Percentiles rank a stretch among this genome's conserved stretches.
Conservation (phyloP, 2,113 vertebrate genomes). For the Dinomys branickii region DNA sequence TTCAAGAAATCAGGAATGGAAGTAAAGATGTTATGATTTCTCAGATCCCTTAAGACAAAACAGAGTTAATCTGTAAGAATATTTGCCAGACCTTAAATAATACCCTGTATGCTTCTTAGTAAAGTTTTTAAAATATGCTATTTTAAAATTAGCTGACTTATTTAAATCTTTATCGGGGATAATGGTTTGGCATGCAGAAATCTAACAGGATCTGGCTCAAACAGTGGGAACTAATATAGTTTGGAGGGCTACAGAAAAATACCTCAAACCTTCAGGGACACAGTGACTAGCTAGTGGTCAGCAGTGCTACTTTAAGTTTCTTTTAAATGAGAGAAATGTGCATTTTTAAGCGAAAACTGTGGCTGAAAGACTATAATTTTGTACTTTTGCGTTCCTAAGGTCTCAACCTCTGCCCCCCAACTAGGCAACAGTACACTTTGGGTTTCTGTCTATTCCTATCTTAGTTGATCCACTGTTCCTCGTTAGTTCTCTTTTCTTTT, state of each 20-base stretch:
- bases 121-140: neutral
- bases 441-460: neutral
- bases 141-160: slow-evolving; percentile 2
- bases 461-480: neutral
- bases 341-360: neutral
- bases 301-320: neutral
- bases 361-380: neutral
- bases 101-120: neutral
- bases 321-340: neutral
- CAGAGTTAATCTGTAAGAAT: neutral
- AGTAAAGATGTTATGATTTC: slow-evolving; percentile 25
- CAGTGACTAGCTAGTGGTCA: neutral
- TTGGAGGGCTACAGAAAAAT: neutral
- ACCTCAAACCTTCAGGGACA: neutral
- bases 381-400: neutral
- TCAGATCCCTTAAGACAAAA: neutral
- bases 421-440: neutral
- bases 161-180: slow-evolving; percentile 14
- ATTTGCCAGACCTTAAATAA: neutral
- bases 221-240: slow-evolving; percentile 43
- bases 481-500: neutral
- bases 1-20: slow-evolving; percentile 29
- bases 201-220: neutral
- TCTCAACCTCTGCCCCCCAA: neutral
- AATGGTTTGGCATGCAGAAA: slow-evolving; percentile 43